These are phyloP conservation scores for Osmoderma eremita DNA, from an alignment of 2,888 invertebrate genomes.

Conservation along the genomic window DNA sequence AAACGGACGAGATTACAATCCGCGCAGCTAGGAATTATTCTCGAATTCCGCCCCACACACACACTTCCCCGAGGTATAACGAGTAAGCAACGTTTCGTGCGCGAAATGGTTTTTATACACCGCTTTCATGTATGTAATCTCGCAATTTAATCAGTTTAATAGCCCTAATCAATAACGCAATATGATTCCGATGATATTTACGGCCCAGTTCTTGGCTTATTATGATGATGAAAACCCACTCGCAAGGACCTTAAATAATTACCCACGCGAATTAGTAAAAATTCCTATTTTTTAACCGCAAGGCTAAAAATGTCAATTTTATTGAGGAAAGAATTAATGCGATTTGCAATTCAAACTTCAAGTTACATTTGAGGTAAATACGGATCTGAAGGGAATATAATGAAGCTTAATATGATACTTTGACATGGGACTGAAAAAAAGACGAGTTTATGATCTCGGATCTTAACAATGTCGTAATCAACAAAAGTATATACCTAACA, in stretches of 20 bases:
- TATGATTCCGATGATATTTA: conserved; percentile 18
- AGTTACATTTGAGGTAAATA: no score
- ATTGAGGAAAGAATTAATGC: no score
- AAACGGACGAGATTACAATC: conserved; percentile 7
- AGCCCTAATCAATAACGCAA: conserved; percentile 22
- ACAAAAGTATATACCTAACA: no score
- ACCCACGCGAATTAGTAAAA: no score
- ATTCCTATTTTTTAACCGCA: no score
- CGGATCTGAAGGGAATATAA: no score
- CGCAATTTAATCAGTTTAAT: conserved; percentile 19
- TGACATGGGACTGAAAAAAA: no score
- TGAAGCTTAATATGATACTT: no score
- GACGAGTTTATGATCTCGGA: no score
- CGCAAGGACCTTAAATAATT: background rate
- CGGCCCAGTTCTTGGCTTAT: background rate
- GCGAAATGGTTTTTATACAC: conserved; percentile 1
- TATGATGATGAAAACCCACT: conserved; percentile 7
- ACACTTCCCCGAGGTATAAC: background rate
- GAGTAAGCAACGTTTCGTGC: conserved; percentile 3
- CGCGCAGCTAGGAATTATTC: background rate
- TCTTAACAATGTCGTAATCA: no score
- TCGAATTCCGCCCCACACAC: background rate
- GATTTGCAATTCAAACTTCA: no score
- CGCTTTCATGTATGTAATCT: conserved; percentile 18
- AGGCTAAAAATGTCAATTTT: no score